phyloP scores from a whole-genome alignment of 2,113 vertebrate species.

The Clarias magur region DNA sequence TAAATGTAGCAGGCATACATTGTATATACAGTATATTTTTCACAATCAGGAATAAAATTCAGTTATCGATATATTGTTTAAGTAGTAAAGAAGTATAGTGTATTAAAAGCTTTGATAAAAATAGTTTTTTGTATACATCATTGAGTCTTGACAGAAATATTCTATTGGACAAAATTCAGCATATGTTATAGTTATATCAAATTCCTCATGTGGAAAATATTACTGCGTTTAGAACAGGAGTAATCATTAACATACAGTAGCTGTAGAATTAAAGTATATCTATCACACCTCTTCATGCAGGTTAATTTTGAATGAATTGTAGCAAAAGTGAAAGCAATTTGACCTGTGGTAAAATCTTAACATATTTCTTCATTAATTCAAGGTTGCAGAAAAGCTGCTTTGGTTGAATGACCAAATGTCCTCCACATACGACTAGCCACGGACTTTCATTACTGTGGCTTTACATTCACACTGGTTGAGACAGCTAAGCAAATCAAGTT shows the following conservation, averaged over 20 bases:
- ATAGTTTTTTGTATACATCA: not conserved
- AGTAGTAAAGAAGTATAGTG: not conserved
- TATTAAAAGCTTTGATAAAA: not conserved
- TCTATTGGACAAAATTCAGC: not conserved
- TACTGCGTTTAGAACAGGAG: not conserved
- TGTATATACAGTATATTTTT: not conserved
- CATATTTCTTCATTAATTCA: not conserved
- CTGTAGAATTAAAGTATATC: not conserved
- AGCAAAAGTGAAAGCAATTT: not conserved
- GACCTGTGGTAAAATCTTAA: not conserved
- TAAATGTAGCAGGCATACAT: not conserved
- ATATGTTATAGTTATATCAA: not conserved
- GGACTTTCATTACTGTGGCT: not conserved
- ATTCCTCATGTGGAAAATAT: not conserved
- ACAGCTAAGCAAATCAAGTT: not conserved
- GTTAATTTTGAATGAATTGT: not conserved
- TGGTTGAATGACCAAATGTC: not conserved
- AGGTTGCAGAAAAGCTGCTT: not conserved
- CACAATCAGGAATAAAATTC: not conserved
- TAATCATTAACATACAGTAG: not conserved
- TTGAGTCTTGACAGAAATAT: not conserved
- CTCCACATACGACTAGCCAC: not conserved
- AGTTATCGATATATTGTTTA: not conserved
- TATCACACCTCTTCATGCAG: not conserved
- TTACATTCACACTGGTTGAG: not conserved